Percentiles rank a stretch among this genome's conserved stretches.
Conservation (phyloP, 2,888 invertebrate species). For the Troilus luridus region DNA sequence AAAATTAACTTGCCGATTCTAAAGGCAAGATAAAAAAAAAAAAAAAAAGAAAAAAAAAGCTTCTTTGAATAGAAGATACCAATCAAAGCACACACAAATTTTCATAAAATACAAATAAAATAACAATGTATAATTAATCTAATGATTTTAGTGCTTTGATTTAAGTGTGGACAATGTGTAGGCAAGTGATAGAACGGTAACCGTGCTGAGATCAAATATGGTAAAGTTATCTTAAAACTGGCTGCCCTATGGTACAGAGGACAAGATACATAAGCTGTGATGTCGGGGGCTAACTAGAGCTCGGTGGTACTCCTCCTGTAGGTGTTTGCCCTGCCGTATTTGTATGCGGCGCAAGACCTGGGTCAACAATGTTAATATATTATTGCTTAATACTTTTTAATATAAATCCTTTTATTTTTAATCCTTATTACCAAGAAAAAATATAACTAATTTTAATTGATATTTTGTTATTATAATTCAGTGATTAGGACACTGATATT, state of each 20-base stretch:
- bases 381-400: neutral
- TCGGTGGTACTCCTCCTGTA: neutral
- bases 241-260: slow-evolving; percentile 55
- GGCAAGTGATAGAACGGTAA: slow-evolving; percentile 50
- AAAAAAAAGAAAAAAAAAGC: neutral
- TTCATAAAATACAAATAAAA: neutral
- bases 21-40: neutral
- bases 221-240: slow-evolving; percentile 51
- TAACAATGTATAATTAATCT: neutral
- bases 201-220: slow-evolving; percentile 55
- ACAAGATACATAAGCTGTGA: slow-evolving; percentile 59
- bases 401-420: slow-evolving; percentile 2
- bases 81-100: slow-evolving; percentile 30
- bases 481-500: neutral
- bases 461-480: neutral
- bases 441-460: neutral
- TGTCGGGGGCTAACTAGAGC: slow-evolving; percentile 58
- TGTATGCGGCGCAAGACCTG: neutral
- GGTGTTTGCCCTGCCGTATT: neutral
- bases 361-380: neutral
- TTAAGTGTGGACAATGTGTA: neutral
- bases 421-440: neutral
- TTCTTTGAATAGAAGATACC: neutral
- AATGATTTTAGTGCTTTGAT: slow-evolving; percentile 35
- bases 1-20: slow-evolving; percentile 15